Evolutionary conservation across 2,888 invertebrate species (phyloP).

Genomic region (Dioctria linearis): DNA sequence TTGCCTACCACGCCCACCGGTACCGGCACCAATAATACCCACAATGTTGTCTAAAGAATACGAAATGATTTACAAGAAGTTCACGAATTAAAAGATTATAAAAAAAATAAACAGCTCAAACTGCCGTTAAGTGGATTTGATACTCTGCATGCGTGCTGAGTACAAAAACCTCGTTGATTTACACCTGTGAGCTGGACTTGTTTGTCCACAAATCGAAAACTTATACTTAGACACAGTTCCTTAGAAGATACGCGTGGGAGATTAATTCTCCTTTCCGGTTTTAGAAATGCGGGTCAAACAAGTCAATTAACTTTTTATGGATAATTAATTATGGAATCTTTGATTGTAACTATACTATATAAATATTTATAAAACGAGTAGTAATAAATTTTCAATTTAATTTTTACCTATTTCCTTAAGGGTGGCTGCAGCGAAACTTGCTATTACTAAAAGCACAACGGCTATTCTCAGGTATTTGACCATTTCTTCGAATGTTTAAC

Average conservation of each 20-base stretch:
- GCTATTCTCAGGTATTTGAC: neutral
- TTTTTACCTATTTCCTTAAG: conserved; percentile 12
- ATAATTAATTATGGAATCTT: too few species aligned
- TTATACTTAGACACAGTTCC: neutral
- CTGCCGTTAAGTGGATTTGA: neutral
- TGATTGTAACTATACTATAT: neutral
- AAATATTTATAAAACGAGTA: neutral
- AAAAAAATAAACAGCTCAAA: neutral
- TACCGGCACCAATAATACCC: neutral
- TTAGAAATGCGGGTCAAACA: neutral
- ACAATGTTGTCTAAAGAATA: conserved; percentile 2
- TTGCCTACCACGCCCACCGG: neutral
- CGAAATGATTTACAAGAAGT: neutral
- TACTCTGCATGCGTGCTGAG: too few species aligned
- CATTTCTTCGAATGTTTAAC: neutral
- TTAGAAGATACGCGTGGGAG: neutral
- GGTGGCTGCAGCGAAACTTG: neutral
- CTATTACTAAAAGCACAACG: neutral
- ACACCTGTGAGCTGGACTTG: neutral
- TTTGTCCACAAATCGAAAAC: neutral
- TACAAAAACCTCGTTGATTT: too few species aligned
- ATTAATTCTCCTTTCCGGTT: conserved; percentile 7
- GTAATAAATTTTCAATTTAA: neutral
- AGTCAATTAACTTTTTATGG: neutral
- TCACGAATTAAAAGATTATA: neutral